Evolutionary conservation across 2,888 invertebrate species (phyloP).

Genomic region (Ophion ventricosus): DNA sequence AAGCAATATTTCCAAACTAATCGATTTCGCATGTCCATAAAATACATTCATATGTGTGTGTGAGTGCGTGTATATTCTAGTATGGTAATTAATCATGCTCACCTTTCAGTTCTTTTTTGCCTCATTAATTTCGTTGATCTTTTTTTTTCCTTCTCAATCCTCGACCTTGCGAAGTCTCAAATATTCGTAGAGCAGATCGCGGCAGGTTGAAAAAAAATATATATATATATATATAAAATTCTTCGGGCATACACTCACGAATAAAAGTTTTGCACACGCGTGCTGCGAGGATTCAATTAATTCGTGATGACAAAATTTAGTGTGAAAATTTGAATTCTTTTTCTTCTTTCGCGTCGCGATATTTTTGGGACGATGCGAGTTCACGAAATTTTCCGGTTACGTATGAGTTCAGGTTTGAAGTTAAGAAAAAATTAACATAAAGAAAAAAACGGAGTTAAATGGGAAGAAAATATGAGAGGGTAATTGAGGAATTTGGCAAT

Average conservation of each 20-base stretch:
- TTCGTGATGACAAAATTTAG: too few relatives aligned
- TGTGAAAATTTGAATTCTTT: background rate
- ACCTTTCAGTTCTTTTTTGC: conserved; percentile 6
- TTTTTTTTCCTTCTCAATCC: conserved; percentile 26
- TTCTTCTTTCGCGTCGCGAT: too few relatives aligned
- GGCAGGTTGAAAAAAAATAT: too few relatives aligned
- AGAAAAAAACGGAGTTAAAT: too few relatives aligned
- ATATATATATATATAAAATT: too few relatives aligned
- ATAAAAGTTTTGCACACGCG: background rate
- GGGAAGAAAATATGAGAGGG: too few relatives aligned
- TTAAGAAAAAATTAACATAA: background rate
- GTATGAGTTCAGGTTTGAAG: background rate
- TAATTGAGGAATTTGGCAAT: background rate
- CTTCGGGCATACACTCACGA: background rate
- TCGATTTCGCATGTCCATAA: background rate
- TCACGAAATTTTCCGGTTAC: background rate
- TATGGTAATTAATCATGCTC: conserved; percentile 40
- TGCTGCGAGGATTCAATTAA: too few relatives aligned
- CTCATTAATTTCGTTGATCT: background rate
- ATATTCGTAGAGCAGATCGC: background rate
- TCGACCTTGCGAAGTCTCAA: conserved; percentile 26
- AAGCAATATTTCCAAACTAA: conserved; percentile 38
- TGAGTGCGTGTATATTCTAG: background rate
- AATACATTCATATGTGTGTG: background rate
- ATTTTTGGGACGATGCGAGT: background rate